Evolutionary conservation across 1,140 invertebrate genomes (phyloP).

Genomic region (Mya arenaria): DNA sequence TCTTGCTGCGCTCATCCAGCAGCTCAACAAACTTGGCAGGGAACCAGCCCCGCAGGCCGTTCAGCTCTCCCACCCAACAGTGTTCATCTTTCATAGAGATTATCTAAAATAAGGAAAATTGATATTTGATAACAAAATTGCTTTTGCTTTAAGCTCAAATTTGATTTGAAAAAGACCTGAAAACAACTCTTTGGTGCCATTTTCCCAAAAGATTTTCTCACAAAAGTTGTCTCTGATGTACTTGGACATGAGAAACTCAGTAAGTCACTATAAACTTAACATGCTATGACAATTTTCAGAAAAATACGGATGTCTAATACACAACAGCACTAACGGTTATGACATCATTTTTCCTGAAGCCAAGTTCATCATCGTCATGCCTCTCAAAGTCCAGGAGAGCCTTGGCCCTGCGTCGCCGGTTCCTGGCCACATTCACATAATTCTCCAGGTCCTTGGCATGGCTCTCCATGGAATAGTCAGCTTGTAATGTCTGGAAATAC

Average conservation of each 20-base stretch:
- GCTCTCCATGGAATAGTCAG: constrained; percentile 97
- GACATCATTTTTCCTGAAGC: constrained; percentile 99
- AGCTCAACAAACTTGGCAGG: constrained; percentile 99
- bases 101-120: constrained; percentile 83
- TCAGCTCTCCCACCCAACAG: constrained; percentile 99
- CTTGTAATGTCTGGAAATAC: constrained; percentile 85
- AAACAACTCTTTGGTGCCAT: too few species aligned
- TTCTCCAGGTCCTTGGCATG: constrained; percentile 96
- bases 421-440: constrained; percentile 92
- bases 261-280: too few species aligned
- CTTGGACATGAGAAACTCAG: too few species aligned
- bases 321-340: constrained; percentile 87
- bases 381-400: constrained; percentile 98
- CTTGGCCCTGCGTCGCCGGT: constrained; percentile 94
- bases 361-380: constrained; percentile 98
- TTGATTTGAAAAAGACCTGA: too few species aligned
- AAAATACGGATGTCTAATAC: too few species aligned
- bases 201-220: too few species aligned
- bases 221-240: too few species aligned
- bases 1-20: constrained; percentile 95
- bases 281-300: too few species aligned
- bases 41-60: constrained; percentile 99
- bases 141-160: too few species aligned
- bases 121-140: too few species aligned
- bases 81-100: constrained; percentile 99